Evolutionary conservation across 2,113 vertebrate species (phyloP), one percentile per base, ranked within the genome.

Genomic region (Chunga burmeisteri): DNA sequence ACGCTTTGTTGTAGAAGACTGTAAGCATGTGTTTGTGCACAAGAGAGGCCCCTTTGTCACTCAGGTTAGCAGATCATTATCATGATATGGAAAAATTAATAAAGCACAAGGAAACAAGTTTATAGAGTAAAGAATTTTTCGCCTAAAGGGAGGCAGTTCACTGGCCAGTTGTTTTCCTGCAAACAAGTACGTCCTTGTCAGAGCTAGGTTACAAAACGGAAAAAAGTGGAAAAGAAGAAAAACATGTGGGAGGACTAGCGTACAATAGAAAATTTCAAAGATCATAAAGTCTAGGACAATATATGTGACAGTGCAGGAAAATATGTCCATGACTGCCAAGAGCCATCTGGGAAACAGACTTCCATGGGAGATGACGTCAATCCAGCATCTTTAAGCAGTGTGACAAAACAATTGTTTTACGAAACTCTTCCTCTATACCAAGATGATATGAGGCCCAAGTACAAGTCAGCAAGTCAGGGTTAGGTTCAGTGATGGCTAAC

Each of bases 111-210:
- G 84, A 94, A 90, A 66, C 0, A 40, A 30, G 63, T 65, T 88
- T 36, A n/a, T 11, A 36, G 53, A 40, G 8, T 1, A 7, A 81
- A 58, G n/a, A 36, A 21, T 58, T 70, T 20, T 42, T 38, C 4
- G 30, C 61, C 77, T 13, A 3, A 32, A 53, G 75, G 65, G 22
- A 71, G 16, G 74, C 2, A 1, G 55, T 5, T 86, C 58, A 7
- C 49, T 10, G 62, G 62, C 49, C 10, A 1, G 58, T 4, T 88
- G 81, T 85, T 81, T 53, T 22, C 40, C 70, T 90, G 67, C 78
- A 55, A n/a, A 81, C 42, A 93, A 92, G 30, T n/a, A 16, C 50
- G 71, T 25, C 52, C 61, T 81, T 92, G 85, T 90, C 75, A 78
- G 46, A 78, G 58, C 23, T 50, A 38, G 58, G 84, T 67, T 87